Evolutionary conservation across 2,797 vertebrate species (phyloP), one percentile per base, ranked within the genome.

Genomic region (Pseudochirops cupreus): DNA sequence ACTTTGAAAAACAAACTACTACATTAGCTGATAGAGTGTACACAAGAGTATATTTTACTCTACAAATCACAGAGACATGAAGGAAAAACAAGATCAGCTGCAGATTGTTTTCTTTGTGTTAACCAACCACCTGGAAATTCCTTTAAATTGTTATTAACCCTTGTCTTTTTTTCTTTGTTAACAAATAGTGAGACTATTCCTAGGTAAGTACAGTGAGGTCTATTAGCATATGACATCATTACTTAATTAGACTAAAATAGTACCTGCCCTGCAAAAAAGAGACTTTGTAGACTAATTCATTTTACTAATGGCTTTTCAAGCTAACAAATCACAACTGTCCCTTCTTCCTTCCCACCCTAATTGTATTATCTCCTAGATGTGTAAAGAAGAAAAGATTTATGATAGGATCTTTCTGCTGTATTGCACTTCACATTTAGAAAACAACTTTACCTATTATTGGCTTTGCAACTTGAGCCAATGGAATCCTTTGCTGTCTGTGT

Each of bases 381-480:
- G 74, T 9, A 26, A 50, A 82, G 67, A 82, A 46, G n/a, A 24
- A 18, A 39, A 26, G 39, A 87, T 87, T 87, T 39, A 26, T 46
- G 21, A 18, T 11, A 28, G 3, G 24, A 0, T 28, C 93, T 90
- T 94, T 29, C 10, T 92, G 62, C 39, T 46, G 29, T 67, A 90
- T 93, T 94, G 89, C n/a, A 91, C 52, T 33, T 62, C 31, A 9
- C 14, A 82, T 5, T 10, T 94, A 90, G 55, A 91, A 52, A 59
- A 53, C 52, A 6, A 90, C 56, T 9, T 93, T 91, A 93, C 50
- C 87, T 91, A 56, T 0, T 91, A 56, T 0, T 33, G 91, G 28
- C 12, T 96, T 96, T 93, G 90, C 57, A 50, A 95, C 92, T 87
- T 94, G 57, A 96, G 91, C 53, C 53, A 93, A 95, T 92, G 93